phyloP scores from a whole-genome alignment of 2,888 invertebrate species.

The Tryphoninae sp. region DNA sequence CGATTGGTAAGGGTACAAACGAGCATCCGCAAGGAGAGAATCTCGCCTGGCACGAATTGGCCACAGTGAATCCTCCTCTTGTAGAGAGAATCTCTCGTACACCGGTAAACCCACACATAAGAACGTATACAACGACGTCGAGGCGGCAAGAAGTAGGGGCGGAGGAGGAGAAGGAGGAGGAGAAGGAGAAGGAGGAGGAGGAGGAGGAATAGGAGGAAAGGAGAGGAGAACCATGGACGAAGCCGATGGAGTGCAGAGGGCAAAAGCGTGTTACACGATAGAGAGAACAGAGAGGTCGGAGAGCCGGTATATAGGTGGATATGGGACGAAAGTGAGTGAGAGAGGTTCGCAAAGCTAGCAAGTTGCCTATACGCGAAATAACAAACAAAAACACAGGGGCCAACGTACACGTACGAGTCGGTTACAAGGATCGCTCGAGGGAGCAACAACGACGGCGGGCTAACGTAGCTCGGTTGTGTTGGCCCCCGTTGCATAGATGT shows the following conservation, averaged over 20 bases:
- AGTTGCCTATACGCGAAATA: slow-evolving; percentile 27
- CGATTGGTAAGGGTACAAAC: slow-evolving; percentile 2
- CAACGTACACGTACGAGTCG: background rate
- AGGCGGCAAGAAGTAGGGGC: too few relatives aligned
- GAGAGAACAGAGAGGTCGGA: slow-evolving; percentile 44
- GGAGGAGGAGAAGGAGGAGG: too few relatives aligned
- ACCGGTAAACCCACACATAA: too few relatives aligned
- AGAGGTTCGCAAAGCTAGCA: slow-evolving; percentile 49
- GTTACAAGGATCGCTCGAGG: slow-evolving; percentile 52
- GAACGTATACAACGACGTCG: too few relatives aligned
- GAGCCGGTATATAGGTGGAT: slow-evolving; percentile 30
- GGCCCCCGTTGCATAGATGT: slow-evolving; percentile 42
- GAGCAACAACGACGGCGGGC: slow-evolving; percentile 57
- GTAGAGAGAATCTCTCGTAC: background rate
- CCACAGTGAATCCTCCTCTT: slow-evolving; percentile 9
- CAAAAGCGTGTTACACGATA: slow-evolving; percentile 59
- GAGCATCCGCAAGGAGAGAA: slow-evolving; percentile 12
- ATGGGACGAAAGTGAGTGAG: slow-evolving; percentile 30
- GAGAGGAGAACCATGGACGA: slow-evolving; percentile 4
- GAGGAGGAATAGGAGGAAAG: background rate
- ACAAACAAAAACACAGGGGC: slow-evolving; percentile 1
- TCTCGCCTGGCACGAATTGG: slow-evolving; percentile 17
- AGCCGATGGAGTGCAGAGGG: slow-evolving; percentile 57
- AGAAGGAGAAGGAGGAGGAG: background rate
- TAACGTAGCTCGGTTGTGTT: slow-evolving; percentile 29